Percentiles rank a stretch among this genome's conserved stretches.
Evolutionary conservation across 2,888 invertebrate genomes (phyloP).

Genomic region (Eulithis prunata): DNA sequence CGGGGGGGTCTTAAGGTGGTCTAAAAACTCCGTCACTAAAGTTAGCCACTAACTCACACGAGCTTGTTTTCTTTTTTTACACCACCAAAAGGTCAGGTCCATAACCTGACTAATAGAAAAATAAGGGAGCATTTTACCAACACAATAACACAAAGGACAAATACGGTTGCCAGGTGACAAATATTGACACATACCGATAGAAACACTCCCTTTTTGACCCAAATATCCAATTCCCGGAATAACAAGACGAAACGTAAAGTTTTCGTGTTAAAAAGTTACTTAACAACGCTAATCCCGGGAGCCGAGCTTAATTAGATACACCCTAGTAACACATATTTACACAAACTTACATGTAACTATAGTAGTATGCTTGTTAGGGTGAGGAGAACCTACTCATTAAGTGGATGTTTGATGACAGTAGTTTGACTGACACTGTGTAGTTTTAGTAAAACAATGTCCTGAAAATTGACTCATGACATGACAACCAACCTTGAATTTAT

Average conservation of each 20-base stretch:
- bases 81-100: too few relatives aligned
- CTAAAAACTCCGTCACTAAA: too few relatives aligned
- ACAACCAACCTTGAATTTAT: too few relatives aligned
- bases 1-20: too few relatives aligned
- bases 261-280: constrained; percentile 41
- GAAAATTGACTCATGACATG: too few relatives aligned
- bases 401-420: too few relatives aligned
- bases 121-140: constrained; percentile 40
- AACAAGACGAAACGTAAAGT: constrained; percentile 37
- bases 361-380: too few relatives aligned
- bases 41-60: too few relatives aligned
- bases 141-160: constrained; percentile 38
- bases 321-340: constrained; percentile 34
- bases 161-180: constrained; percentile 52
- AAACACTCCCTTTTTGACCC: constrained; percentile 62
- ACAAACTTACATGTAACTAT: not conserved
- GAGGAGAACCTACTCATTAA: too few relatives aligned
- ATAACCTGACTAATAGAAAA: constrained; percentile 35
- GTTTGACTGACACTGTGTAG: too few relatives aligned
- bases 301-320: constrained; percentile 47
- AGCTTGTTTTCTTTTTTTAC: too few relatives aligned
- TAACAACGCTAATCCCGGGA: constrained; percentile 47
- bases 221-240: constrained; percentile 65
- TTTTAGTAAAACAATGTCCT: too few relatives aligned
- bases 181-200: constrained; percentile 62